These are phyloP conservation scores for Sebastes nivosus DNA, from an alignment of 2,797 vertebrate genomes.

Conservation along the genomic window DNA sequence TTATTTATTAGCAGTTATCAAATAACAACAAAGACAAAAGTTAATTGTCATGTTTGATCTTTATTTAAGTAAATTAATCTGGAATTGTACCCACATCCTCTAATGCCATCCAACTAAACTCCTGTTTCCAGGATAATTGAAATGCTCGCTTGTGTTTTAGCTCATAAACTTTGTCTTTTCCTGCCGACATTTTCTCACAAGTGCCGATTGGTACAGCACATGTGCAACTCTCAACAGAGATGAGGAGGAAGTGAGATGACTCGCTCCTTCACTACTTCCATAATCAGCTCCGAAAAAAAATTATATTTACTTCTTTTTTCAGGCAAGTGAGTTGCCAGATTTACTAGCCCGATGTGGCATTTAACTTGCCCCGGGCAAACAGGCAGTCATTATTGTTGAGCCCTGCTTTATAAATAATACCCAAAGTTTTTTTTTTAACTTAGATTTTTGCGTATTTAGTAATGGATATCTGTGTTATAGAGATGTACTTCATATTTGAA, in stretches of 20 bases:
- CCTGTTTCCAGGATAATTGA: background rate
- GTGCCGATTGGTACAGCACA: background rate
- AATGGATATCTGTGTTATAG: background rate
- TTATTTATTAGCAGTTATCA: no score
- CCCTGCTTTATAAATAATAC: background rate
- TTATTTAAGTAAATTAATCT: no score
- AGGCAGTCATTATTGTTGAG: background rate
- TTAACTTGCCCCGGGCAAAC: background rate
- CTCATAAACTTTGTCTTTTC: background rate
- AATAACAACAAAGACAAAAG: no score
- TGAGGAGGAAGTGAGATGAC: background rate
- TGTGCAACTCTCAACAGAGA: background rate
- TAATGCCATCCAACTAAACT: background rate
- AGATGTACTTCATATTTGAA: background rate
- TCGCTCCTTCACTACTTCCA: background rate
- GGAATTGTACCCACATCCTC: no score
- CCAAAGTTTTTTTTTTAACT: background rate
- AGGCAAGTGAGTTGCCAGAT: background rate
- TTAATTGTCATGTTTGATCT: no score
- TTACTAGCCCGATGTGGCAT: background rate
- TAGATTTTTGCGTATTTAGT: background rate
- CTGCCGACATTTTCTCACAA: no score
- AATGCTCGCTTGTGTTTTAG: accelerated
- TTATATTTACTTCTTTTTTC: background rate
- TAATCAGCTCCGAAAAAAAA: background rate